A percentile compares a stretch with the other conserved stretches of the same genome.
These are phyloP conservation scores for Coelopa frigida DNA, from an alignment of 1,140 invertebrate species.

Conservation along the genomic window DNA sequence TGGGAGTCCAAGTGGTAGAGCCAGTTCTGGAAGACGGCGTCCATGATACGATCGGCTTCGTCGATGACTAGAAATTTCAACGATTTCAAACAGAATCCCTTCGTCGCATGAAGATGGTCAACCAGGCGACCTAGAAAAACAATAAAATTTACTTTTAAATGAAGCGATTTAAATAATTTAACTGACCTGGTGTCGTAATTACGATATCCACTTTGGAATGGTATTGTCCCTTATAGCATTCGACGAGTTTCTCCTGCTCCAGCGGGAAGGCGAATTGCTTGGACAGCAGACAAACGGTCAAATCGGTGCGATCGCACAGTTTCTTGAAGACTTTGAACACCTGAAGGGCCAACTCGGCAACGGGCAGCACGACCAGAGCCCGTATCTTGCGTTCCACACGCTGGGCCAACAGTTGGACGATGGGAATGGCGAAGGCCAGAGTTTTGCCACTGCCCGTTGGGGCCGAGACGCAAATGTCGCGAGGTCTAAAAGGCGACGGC, in stretches of 20 bases:
- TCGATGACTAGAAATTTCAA: slow-evolving; percentile 87
- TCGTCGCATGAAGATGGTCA: slow-evolving; percentile 81
- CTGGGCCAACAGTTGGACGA: slow-evolving; percentile 60
- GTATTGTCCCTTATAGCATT: slow-evolving; percentile 51
- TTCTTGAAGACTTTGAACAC: slow-evolving; percentile 75
- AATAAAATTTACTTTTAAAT: not conserved
- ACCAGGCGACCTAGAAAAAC: slow-evolving; percentile 69
- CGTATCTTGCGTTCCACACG: slow-evolving; percentile 55
- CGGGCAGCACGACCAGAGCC: slow-evolving; percentile 84
- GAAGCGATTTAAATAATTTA: not conserved
- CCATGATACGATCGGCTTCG: slow-evolving; percentile 91
- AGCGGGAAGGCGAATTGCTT: slow-evolving; percentile 63
- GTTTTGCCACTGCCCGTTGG: slow-evolving; percentile 98
- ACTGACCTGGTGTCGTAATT: slow-evolving; percentile 72
- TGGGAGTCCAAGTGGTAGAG: slow-evolving; percentile 62
- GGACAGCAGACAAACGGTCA: slow-evolving; percentile 68
- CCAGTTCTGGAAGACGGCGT: slow-evolving; percentile 87
- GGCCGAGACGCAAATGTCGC: slow-evolving; percentile 93
- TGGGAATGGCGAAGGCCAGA: slow-evolving; percentile 85
- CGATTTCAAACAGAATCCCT: slow-evolving; percentile 73
- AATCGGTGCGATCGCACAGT: slow-evolving; percentile 61
- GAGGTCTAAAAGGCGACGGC: slow-evolving; percentile 56
- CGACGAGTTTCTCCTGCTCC: slow-evolving; percentile 69
- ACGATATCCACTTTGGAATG: slow-evolving; percentile 74
- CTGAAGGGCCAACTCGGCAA: slow-evolving; percentile 84